Evolutionary conservation across 2,113 vertebrate genomes (phyloP).

Genomic region (Phodopus roborovskii): DNA sequence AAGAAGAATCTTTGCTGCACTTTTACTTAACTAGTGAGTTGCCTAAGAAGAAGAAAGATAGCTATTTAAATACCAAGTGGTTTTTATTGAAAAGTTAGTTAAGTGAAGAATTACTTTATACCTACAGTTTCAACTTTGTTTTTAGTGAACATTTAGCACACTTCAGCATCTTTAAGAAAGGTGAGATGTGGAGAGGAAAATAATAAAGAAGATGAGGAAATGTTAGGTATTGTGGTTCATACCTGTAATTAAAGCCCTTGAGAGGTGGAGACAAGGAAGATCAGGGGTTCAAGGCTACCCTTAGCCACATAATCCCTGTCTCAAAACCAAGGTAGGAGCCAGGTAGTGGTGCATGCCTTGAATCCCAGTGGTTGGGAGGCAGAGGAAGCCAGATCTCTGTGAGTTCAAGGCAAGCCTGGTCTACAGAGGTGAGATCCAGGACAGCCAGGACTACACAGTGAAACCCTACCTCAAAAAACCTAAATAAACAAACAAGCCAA

Average conservation of each 20-base stretch:
- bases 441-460: neutral
- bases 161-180: neutral
- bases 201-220: neutral
- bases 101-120: slow-evolving; percentile 6
- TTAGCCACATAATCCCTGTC: neutral
- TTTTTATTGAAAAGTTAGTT: neutral
- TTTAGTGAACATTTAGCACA: neutral
- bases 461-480: neutral
- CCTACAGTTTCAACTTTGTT: neutral
- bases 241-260: neutral
- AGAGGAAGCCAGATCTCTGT: neutral
- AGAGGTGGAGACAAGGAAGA: neutral
- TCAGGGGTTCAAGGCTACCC: neutral
- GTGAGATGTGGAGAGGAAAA: neutral
- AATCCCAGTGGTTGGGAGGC: neutral
- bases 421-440: neutral
- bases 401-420: neutral
- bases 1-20: neutral
- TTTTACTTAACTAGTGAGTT: slow-evolving; percentile 1
- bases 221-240: neutral
- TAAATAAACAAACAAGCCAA: neutral
- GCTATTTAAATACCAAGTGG: neutral
- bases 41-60: slow-evolving; percentile 42
- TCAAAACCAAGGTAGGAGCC: neutral
- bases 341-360: neutral